Conservation (phyloP, 1,140 invertebrate species). For the Plodia interpunctella region DNA sequence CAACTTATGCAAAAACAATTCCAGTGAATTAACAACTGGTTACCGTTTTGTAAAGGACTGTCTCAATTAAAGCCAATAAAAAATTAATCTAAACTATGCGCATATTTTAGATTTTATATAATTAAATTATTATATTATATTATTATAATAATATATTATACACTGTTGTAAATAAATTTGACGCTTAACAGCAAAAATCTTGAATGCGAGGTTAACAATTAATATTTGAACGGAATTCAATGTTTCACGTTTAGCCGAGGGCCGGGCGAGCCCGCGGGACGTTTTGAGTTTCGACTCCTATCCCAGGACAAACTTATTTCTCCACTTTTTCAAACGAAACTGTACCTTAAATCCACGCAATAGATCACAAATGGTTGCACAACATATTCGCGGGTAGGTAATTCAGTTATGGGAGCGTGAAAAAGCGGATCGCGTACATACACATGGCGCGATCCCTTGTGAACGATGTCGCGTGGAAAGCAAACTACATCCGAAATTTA, state of each 20-base stretch:
- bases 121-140: too few relatives aligned
- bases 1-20: too few relatives aligned
- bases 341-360: conserved; percentile 13
- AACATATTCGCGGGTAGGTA: conserved; percentile 27
- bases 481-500: conserved; percentile 29
- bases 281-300: background rate
- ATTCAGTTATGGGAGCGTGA: conserved; percentile 39
- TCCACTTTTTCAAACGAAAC: background rate
- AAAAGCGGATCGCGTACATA: conserved; percentile 34
- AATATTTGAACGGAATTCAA: conserved; percentile 27
- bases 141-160: too few relatives aligned
- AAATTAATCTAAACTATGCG: too few relatives aligned
- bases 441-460: conserved; percentile 32
- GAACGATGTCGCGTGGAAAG: conserved; percentile 32
- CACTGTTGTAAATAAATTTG: too few relatives aligned
- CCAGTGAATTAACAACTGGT: too few relatives aligned
- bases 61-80: too few relatives aligned
- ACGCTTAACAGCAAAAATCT: conserved; percentile 9
- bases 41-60: too few relatives aligned
- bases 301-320: conserved; percentile 6
- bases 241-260: conserved; percentile 20
- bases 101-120: too few relatives aligned
- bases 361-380: background rate
- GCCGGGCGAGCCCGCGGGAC: conserved; percentile 19
- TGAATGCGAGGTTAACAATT: conserved; percentile 18